Conservation (phyloP, 2,113 vertebrate species). For the Macrotis lagotis region DNA sequence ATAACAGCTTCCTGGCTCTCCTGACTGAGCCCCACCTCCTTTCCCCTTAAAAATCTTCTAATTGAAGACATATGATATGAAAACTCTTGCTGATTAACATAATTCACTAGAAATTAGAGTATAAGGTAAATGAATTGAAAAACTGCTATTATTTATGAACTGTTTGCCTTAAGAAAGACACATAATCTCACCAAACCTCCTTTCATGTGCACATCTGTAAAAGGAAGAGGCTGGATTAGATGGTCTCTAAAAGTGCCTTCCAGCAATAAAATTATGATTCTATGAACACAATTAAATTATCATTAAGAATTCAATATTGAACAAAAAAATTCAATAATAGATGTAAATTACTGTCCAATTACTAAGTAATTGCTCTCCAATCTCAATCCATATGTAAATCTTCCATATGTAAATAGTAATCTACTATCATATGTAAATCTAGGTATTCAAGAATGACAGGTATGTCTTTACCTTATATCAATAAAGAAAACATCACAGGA, state of each 20-base stretch:
- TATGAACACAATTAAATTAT: background rate
- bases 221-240: background rate
- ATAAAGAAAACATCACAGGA: too few species aligned
- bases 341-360: too few species aligned
- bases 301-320: background rate
- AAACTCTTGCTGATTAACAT: too few species aligned
- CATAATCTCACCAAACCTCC: background rate
- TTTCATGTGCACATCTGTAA: background rate
- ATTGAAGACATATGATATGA: too few species aligned
- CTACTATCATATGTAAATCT: too few species aligned
- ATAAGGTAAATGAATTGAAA: background rate
- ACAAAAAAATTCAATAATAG: too few species aligned
- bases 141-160: too few species aligned
- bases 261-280: background rate
- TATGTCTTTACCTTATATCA: too few species aligned
- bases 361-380: too few species aligned
- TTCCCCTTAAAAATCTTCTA: constrained; percentile 45
- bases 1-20: constrained; percentile 44
- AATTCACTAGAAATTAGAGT: background rate
- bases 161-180: background rate
- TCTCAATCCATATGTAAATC: too few species aligned
- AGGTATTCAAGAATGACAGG: too few species aligned
- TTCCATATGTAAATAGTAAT: too few species aligned
- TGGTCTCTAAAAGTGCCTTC: background rate
- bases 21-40: constrained; percentile 44